Evolutionary conservation across 2,888 invertebrate species (phyloP).

Genomic region (Netelia fuscicornis): DNA sequence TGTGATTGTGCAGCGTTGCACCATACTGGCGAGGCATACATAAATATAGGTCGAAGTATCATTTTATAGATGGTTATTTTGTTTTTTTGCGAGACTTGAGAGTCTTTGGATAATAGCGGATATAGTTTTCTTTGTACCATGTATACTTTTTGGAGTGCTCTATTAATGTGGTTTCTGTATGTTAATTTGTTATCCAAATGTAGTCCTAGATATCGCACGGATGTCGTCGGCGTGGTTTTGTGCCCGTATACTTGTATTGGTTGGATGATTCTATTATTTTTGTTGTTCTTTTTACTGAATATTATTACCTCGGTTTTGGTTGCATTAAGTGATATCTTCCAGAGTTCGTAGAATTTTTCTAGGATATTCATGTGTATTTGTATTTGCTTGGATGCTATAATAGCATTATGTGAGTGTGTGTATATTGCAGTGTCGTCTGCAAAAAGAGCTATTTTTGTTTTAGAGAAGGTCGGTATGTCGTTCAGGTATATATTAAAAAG

Average conservation of each 20-base stretch:
- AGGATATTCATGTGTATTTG: not conserved
- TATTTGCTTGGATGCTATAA: not conserved
- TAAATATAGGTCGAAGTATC: not conserved
- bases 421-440: slow-evolving; percentile 31
- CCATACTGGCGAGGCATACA: not conserved
- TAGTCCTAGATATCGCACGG: not conserved
- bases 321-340: slow-evolving; percentile 24
- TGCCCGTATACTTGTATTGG: not conserved
- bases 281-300: not conserved
- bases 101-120: not conserved
- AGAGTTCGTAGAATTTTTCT: not conserved
- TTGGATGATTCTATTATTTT: not conserved
- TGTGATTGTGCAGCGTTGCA: not conserved
- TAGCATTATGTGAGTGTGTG: slow-evolving; percentile 6
- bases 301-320: slow-evolving; percentile 15
- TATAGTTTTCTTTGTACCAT: slow-evolving; percentile 2
- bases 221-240: not conserved
- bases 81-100: not conserved
- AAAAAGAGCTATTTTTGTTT: slow-evolving; percentile 19
- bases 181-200: not conserved
- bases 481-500: slow-evolving; percentile 71
- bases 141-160: not conserved
- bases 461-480: slow-evolving; percentile 17
- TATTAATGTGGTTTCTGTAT: not conserved
- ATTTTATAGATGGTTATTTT: not conserved